These are phyloP conservation scores for Clarias fuscus DNA, from an alignment of 2,797 vertebrate genomes.

Conservation along the genomic window DNA sequence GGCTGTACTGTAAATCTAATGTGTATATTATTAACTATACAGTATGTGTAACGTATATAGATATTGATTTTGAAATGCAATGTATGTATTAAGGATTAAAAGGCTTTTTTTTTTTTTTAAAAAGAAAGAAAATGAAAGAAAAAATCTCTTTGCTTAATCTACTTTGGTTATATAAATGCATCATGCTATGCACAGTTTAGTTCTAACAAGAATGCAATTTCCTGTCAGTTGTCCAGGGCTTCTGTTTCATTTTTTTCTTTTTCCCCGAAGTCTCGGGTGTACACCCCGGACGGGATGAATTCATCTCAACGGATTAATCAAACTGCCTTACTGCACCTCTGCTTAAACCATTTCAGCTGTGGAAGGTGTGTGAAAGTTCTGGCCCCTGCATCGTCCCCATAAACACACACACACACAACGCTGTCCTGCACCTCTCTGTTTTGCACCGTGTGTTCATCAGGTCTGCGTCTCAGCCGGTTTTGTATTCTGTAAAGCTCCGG, in stretches of 20 bases:
- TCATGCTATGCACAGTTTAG: constrained; percentile 58
- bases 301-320: constrained; percentile 19
- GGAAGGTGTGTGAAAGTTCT: constrained; percentile 20
- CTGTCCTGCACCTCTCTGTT: constrained; percentile 2
- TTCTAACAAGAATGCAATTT: constrained; percentile 44
- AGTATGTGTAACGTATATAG: constrained; percentile 43
- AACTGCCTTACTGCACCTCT: constrained; percentile 28
- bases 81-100: constrained; percentile 46
- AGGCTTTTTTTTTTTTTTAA: neutral
- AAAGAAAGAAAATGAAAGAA: no score
- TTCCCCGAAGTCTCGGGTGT: constrained; percentile 14
- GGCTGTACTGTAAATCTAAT: constrained; percentile 49
- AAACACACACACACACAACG: constrained; percentile 22
- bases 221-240: constrained; percentile 25
- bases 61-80: constrained; percentile 47
- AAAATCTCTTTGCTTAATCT: constrained; percentile 32
- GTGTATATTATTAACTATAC: constrained; percentile 53
- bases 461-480: constrained; percentile 35
- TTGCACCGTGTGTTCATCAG: constrained; percentile 13
- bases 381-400: constrained; percentile 18
- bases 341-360: neutral
- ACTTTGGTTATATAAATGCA: constrained; percentile 43
- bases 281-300: constrained; percentile 2
- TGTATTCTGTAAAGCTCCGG: constrained; percentile 67
- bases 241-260: neutral